These are phyloP conservation scores for Aegotheles bennettii DNA, from an alignment of 2,113 vertebrate species.

Conservation along the genomic window DNA sequence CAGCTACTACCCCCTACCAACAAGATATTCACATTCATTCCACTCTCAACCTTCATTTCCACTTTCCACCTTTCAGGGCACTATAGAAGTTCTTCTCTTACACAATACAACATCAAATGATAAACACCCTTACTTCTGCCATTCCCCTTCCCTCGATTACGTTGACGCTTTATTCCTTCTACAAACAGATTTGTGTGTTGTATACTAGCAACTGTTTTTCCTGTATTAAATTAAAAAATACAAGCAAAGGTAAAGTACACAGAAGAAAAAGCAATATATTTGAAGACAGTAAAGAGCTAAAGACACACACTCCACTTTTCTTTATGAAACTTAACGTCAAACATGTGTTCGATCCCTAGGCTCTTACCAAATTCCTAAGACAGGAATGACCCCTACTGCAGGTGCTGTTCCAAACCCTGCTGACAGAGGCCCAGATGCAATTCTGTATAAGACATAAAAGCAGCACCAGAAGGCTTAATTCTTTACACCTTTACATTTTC, in stretches of 20 bases:
- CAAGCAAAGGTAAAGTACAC: not conserved
- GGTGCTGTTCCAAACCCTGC: not conserved
- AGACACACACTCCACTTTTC: not conserved
- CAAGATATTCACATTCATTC: not conserved
- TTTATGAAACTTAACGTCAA: not conserved
- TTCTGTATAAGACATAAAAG: not conserved
- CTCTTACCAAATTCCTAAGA: not conserved
- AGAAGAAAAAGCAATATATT: not conserved
- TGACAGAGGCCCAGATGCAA: not conserved
- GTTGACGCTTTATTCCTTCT: not conserved
- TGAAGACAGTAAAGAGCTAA: not conserved
- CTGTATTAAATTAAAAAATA: not conserved
- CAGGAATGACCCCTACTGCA: accelerated
- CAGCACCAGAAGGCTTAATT: not conserved
- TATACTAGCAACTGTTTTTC: not conserved
- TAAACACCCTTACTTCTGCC: not conserved
- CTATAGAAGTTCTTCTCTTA: not conserved
- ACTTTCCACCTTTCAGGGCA: not conserved
- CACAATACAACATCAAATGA: not conserved
- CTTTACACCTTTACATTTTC: not conserved
- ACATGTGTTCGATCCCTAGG: not conserved
- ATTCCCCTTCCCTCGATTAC: not conserved
- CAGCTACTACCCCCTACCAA: not conserved
- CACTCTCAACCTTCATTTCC: not conserved
- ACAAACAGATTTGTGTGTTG: not conserved